Base-by-base conservation (phyloP, 1,140 invertebrate species). In the Bombus huntii region DNA sequence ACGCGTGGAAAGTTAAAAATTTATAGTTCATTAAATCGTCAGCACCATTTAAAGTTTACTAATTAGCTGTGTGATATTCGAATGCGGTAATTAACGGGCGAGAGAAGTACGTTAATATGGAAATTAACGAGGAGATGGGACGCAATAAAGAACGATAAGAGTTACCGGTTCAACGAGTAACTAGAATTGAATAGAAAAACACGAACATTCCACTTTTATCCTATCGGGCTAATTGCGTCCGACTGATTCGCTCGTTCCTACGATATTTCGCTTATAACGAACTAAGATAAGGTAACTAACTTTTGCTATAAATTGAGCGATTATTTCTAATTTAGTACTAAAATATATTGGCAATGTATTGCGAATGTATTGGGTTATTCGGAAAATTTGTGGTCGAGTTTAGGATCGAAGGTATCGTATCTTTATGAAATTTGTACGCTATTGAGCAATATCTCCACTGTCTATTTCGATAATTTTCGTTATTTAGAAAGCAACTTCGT, bases 21-120 rank as follows among this genome's bases (percentile, higher is more conserved):
- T 83, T 83, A 83, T 83, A 39, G 81, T 66, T 75, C 72, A 83
- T 83, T 83, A 83, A 83, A 75, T 83, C 59, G 39, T 47, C 81
- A 31, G 70, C 31, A 2, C n/a, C 72, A 66, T 83, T 47, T 83
- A 83, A 74, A 75, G 81, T 83, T 83, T 47, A 75, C 81, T 83
- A 75, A 83, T 83, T 83, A 83, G 59, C 72, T 59, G 72, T 75
- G 71, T 66, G 81, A 75, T 83, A 75, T 83, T 75, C 59, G 70
- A 75, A 76, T 66, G 81, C 28, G 81, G 59, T 39, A 66, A 75
- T 65, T 44, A 73, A 74, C 42, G 42, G 39, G 22, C 57, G 31
- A 47, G 12, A 31, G 37, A 59, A 83, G 59, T n/a, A 62, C 59
- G 59, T 75, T 75, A 75, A 83, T 83, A 83, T 66, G 71, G 71